Evolutionary conservation across 2,113 vertebrate genomes (phyloP).

Genomic region (Heterochromis multidens): DNA sequence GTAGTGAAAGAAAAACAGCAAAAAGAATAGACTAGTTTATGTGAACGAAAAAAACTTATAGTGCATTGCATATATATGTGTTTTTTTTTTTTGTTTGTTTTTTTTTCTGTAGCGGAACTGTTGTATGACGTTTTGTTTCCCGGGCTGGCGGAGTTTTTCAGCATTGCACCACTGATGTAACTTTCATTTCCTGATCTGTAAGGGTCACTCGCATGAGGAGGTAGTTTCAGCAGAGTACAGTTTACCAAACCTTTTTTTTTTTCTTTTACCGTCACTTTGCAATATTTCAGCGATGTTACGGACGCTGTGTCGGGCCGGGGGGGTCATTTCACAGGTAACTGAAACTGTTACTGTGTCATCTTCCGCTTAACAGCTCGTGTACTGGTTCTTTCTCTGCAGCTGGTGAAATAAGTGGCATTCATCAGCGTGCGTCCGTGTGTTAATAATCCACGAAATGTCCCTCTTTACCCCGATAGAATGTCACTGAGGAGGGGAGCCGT

Average conservation of each 20-base stretch:
- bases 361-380: not conserved
- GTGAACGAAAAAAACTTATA: not conserved
- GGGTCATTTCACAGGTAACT: slow-evolving; percentile 69
- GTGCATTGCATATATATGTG: not conserved
- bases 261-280: rapidly evolving
- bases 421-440: not conserved
- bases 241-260: not conserved
- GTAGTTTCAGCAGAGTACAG: not conserved
- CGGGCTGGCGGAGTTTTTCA: not conserved
- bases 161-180: slow-evolving; percentile 63
- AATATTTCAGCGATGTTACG: slow-evolving; percentile 59
- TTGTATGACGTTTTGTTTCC: not conserved
- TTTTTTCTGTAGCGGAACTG: slow-evolving; percentile 11
- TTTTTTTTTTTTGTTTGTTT: not conserved
- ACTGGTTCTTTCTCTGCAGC: not conserved
- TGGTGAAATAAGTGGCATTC: not conserved
- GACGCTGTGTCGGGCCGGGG: slow-evolving; percentile 64
- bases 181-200: slow-evolving; percentile 38
- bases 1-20: not conserved
- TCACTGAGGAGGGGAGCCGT: not conserved
- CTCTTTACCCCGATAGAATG: not conserved
- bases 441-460: not conserved
- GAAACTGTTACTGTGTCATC: not conserved
- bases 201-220: slow-evolving; percentile 56
- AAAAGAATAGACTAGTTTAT: not conserved